These are phyloP conservation scores for Cremastobaeus sp. DNA, from an alignment of 2,888 invertebrate genomes.

Conservation along the genomic window DNA sequence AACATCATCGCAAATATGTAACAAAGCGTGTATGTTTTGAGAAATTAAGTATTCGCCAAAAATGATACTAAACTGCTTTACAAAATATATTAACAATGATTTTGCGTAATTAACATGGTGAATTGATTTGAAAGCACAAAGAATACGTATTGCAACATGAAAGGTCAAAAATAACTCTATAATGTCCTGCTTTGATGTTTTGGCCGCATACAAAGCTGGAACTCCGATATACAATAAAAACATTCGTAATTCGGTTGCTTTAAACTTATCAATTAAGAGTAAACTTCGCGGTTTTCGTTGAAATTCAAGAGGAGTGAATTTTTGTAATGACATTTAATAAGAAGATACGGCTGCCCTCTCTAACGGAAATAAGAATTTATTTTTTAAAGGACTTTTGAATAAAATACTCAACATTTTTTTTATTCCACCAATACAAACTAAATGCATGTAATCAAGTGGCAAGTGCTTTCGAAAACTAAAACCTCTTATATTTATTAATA, in stretches of 20 bases:
- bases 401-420: neutral
- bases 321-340: conserved; percentile 11
- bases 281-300: conserved; percentile 20
- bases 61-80: conserved; percentile 1
- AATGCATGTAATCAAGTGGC: conserved; percentile 11
- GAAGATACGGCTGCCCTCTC: neutral
- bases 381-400: conserved; percentile 1
- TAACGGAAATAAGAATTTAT: neutral
- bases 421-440: conserved; percentile 12
- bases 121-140: neutral
- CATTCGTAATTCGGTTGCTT: conserved; percentile 42
- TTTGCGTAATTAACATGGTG: conserved; percentile 24
- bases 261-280: conserved; percentile 22
- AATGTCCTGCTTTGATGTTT: no score
- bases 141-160: conserved; percentile 30
- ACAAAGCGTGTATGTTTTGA: conserved; percentile 36
- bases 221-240: conserved; percentile 41
- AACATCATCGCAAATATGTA: conserved; percentile 34
- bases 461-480: neutral
- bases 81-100: conserved; percentile 23
- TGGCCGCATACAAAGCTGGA: neutral
- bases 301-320: conserved; percentile 33
- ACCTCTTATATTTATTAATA: neutral
- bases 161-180: conserved; percentile 22
- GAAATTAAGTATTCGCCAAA: conserved; percentile 41